Base-by-base conservation (phyloP, 2,797 vertebrate genomes). In the Bradypodion ventrale region DNA sequence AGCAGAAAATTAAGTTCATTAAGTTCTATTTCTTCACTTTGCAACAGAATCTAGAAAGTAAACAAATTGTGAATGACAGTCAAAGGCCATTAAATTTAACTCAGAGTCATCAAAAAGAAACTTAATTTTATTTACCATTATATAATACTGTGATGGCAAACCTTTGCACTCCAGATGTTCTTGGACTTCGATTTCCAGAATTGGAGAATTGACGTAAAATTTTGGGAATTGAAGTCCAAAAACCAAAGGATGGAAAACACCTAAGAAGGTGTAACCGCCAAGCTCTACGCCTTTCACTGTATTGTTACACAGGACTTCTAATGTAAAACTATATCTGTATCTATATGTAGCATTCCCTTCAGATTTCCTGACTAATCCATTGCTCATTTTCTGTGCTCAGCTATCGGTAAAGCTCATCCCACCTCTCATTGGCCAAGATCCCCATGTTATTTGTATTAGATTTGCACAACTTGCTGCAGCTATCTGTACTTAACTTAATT, bases 1-100 rank as follows among this genome's bases (percentile, higher is more conserved):
- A 98, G 95, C 60, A 97, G 92, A 90, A 98, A 96, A 93, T 98
- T 94, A 92, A 98, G 69, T 91, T 98, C 96, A 60, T 94, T 88
- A 27, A 92, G 90, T 83, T 97, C 93, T 87, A 95, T 95, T 88
- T 95, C 94, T 70, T 93, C 96, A 86, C 93, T 96, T 89, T 91
- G 96, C 88, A 97, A 93, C 84, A 97, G 96, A 95, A 97, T 96
- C 97, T 97, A 91, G 76, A 87, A 60, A 89, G 83, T 73, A 72
- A 52, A 89, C 29, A 91, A 90, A 90, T 73, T 63, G 78, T 82
- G 88, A 89, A 70, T 5, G 27, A 69, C 52, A 52, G 59, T 27
- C 5, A 16, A 93, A 85, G n/a, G 82, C 87, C 74, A 88, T 82
- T 83, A 70, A 65, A 77, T 78, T 87, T 87, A 37, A 15, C 87